These are phyloP conservation scores for Cottoperca gobio DNA, from an alignment of 2,797 vertebrate species.

Conservation along the genomic window DNA sequence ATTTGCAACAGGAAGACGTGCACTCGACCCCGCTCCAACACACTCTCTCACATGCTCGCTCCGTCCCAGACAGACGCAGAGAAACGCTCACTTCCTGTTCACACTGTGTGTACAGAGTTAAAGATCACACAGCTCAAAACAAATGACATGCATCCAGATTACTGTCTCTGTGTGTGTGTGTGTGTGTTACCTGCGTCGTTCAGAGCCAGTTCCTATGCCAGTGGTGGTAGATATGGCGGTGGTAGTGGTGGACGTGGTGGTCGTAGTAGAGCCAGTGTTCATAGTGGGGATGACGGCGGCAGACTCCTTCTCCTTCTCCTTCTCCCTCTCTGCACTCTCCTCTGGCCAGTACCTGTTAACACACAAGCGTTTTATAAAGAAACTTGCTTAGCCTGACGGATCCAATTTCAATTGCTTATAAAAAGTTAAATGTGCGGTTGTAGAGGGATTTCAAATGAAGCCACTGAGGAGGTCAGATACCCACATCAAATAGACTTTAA, in stretches of 20 bases:
- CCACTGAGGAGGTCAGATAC: not conserved
- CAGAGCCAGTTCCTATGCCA: constrained; percentile 91
- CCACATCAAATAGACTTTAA: not conserved
- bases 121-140: constrained; percentile 46
- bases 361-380: constrained; percentile 10
- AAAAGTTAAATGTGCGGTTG: not conserved
- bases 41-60: not conserved
- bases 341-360: constrained; percentile 95
- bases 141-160: constrained; percentile 53
- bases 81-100: not conserved
- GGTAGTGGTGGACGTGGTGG: constrained; percentile 80
- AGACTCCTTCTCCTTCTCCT: constrained; percentile 93
- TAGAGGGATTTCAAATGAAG: not conserved
- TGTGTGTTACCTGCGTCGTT: constrained; percentile 93
- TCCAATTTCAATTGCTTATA: not conserved
- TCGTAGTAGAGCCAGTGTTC: constrained; percentile 94
- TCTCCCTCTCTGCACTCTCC: constrained; percentile 95
- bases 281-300: constrained; percentile 95
- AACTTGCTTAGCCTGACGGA: not conserved
- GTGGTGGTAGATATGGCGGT: constrained; percentile 86
- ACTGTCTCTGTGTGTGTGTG: not conserved
- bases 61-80: not conserved
- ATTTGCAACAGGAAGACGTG: constrained; percentile 42
- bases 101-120: constrained; percentile 13
- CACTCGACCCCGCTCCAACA: constrained; percentile 54